Conservation (phyloP, 2,797 vertebrate species). For the Lycodopsis pacificus region DNA sequence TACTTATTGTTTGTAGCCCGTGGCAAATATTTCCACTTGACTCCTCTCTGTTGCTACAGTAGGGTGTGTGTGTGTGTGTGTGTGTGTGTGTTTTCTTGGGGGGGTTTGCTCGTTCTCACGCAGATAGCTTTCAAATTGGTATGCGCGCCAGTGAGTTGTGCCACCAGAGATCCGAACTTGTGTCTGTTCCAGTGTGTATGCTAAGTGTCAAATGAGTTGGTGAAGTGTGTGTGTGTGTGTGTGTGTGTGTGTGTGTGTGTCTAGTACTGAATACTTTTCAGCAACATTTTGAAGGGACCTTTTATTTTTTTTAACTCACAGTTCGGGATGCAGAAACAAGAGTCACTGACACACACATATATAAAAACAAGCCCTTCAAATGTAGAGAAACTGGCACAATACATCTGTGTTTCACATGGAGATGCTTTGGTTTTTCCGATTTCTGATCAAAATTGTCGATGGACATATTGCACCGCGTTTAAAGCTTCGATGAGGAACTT, state of each 20-base stretch:
- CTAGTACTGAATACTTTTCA: background rate
- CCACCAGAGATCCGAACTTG: conserved; percentile 41
- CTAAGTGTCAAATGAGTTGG: conserved; percentile 27
- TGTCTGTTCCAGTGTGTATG: conserved; percentile 17
- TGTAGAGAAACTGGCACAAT: background rate
- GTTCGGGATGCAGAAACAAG: conserved; percentile 6
- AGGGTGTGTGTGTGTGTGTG: conserved; percentile 1
- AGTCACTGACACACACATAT: background rate
- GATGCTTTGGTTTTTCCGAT: background rate
- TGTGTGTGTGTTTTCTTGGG: background rate
- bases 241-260: background rate
- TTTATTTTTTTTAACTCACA: conserved; percentile 3
- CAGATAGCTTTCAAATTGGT: conserved; percentile 36
- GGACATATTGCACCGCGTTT: background rate
- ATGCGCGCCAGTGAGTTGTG: conserved; percentile 35
- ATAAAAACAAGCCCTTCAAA: background rate
- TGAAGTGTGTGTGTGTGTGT: background rate
- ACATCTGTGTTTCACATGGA: background rate
- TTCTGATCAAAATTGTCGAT: background rate
- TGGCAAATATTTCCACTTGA: conserved; percentile 68
- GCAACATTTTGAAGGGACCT: background rate
- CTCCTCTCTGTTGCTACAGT: conserved; percentile 36
- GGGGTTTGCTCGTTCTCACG: background rate
- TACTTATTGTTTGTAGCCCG: conserved; percentile 71
- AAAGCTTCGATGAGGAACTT: background rate